Evolutionary conservation across 2,888 invertebrate genomes (phyloP).

Genomic region (Lycia hirtaria): DNA sequence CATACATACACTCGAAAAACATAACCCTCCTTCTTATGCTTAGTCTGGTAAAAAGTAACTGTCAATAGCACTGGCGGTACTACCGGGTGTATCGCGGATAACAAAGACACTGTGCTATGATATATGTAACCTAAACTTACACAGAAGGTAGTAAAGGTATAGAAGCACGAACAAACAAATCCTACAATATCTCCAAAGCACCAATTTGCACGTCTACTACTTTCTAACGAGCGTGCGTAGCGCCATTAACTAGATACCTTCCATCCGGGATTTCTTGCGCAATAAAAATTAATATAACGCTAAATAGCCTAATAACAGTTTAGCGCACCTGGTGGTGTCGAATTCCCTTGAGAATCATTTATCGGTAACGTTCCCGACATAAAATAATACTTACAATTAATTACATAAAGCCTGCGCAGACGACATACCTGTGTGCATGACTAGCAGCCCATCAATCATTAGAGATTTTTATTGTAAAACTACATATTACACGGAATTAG

Average conservation of each 20-base stretch:
- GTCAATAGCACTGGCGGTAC: no score
- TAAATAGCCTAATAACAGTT: conserved; percentile 46
- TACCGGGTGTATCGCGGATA: no score
- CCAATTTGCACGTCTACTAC: neutral
- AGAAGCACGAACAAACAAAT: neutral
- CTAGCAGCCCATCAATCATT: no score
- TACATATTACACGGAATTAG: no score
- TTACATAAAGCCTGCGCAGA: conserved; percentile 2
- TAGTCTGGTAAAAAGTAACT: no score
- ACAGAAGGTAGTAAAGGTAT: no score
- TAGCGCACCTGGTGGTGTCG: conserved; percentile 65
- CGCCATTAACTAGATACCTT: conserved; percentile 9
- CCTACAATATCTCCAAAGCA: neutral
- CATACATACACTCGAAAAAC: no score
- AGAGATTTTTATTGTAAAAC: no score
- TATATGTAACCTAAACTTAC: no score
- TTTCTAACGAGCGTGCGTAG: conserved; percentile 1
- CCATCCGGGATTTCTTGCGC: conserved; percentile 9
- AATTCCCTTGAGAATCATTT: conserved; percentile 76
- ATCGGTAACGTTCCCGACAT: conserved; percentile 68
- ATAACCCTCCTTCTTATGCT: no score
- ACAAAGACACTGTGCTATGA: no score
- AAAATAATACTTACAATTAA: conserved; percentile 46
- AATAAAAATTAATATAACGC: conserved; percentile 22
- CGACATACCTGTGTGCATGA: neutral